Evolutionary conservation across 2,888 invertebrate species (phyloP).

Genomic region (Clunio marinus): DNA sequence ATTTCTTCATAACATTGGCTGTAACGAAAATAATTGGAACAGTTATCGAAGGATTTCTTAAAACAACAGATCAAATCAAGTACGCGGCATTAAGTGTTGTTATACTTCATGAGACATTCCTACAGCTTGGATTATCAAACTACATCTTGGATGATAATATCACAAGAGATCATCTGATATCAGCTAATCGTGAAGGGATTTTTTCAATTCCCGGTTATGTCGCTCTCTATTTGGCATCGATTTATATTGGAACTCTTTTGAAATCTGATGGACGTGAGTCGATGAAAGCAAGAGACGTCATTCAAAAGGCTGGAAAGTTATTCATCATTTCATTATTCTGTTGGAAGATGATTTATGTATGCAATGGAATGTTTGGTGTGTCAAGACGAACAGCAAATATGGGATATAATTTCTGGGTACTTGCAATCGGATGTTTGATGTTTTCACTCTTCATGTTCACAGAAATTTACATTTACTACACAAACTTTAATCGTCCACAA

Average conservation of each 20-base stretch:
- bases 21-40: slow-evolving; percentile 71
- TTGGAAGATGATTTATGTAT: slow-evolving; percentile 53
- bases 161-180: slow-evolving; percentile 59
- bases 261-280: slow-evolving; percentile 41
- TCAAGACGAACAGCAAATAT: slow-evolving; percentile 81
- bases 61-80: slow-evolving; percentile 53
- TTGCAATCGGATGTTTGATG: slow-evolving; percentile 60
- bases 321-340: slow-evolving; percentile 45
- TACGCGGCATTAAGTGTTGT: slow-evolving; percentile 57
- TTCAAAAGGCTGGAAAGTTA: slow-evolving; percentile 44
- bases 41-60: slow-evolving; percentile 56
- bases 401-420: slow-evolving; percentile 73
- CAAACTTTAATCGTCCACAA: slow-evolving; percentile 41
- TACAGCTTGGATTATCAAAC: slow-evolving; percentile 60
- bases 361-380: slow-evolving; percentile 56
- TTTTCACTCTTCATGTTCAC: slow-evolving; percentile 56
- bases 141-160: slow-evolving; percentile 63
- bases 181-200: slow-evolving; percentile 89
- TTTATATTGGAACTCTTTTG: slow-evolving; percentile 59
- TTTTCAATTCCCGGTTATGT: slow-evolving; percentile 81
- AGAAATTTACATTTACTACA: slow-evolving; percentile 53
- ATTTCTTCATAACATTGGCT: slow-evolving; percentile 94
- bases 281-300: slow-evolving; percentile 44
- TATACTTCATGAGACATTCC: slow-evolving; percentile 61
- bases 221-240: slow-evolving; percentile 73